Base-by-base conservation (phyloP, 2,113 vertebrate genomes). In the Porphyrio hochstetteri region DNA sequence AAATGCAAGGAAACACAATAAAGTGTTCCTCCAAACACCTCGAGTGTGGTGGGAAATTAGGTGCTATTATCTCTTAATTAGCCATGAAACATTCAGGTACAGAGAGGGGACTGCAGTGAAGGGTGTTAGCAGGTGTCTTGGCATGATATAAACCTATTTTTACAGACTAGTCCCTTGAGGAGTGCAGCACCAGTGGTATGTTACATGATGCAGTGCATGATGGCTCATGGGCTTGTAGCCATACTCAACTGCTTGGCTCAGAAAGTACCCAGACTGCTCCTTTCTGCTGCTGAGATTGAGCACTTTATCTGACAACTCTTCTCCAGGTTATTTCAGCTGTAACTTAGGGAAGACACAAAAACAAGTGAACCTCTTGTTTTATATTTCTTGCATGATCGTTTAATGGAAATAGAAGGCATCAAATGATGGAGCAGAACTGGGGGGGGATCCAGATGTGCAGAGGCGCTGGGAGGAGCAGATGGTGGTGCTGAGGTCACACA, bases 61-160 rank as follows among this genome's bases (percentile, higher is more conserved):
- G 72, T 85, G 67, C 64, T 97, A 79, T 90, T 96, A 79, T 77
- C 65, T 95, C 92, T 91, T 96, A 94, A 92, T 97, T 96, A 91
- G 88, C 92, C 95, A 63, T 95, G 94, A 93, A 92, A 44, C 52
- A 42, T 88, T 83, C 64, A 48, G 93, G 94, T 94, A 78, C 38
- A 52, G 64, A 70, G 28, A 11, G 15, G 53, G 57, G 48, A 86
- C 61, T 18, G 16, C 35, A 78, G 46, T 0, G 1, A 83, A 88
- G 72, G 36, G 69, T 78, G 60, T 42, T 95, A 92, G 80, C 87
- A 92, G 86, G 84, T 95, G 92, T 95, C 71, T 81, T 92, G 88
- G 40, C 13, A 16, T 18, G 25, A n/a, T 4, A 53, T 4, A 53
- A 4, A 83, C 93, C 33, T 36, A 2, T 67, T 77, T 90, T 90